Percentiles rank a stretch among this genome's conserved stretches.
phyloP scores from a whole-genome alignment of 30 jellyfish, hydroid and myxozoan species.

The Cassiopea xamachana region DNA sequence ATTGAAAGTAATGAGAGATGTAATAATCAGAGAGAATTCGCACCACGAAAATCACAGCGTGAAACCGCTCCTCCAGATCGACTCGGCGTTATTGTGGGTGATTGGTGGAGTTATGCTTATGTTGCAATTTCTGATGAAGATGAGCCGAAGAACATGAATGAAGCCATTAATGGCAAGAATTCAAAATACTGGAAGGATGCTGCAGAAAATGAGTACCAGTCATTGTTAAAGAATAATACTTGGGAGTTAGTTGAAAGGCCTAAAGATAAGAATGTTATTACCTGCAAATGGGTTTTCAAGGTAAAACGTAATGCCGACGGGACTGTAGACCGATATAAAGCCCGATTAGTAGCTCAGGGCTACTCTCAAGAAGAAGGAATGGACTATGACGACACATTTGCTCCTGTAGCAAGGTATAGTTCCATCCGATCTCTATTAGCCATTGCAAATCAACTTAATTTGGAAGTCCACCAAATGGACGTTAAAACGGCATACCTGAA shows the following conservation, averaged over 20 bases:
- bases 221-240: slow-evolving; percentile 46
- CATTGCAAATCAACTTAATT: slow-evolving; percentile 2
- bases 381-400: slow-evolving; percentile 1
- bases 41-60: neutral
- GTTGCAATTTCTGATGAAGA: slow-evolving; percentile 11
- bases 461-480: slow-evolving; percentile 54
- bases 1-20: slow-evolving; percentile 25
- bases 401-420: slow-evolving; percentile 30
- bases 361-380: slow-evolving; percentile 19
- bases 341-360: neutral
- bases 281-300: slow-evolving; percentile 9
- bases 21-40: neutral
- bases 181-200: slow-evolving; percentile 45
- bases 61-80: neutral
- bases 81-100: neutral
- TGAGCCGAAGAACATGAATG: slow-evolving; percentile 28
- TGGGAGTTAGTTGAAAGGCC: slow-evolving; percentile 64
- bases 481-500: slow-evolving; percentile 39
- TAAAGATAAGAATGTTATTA: slow-evolving; percentile 37
- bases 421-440: slow-evolving; percentile 28
- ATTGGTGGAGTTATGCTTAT: too few species aligned
- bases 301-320: neutral
- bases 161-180: slow-evolving; percentile 12
- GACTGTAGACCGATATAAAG: neutral
- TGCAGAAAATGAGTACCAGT: slow-evolving; percentile 16